A percentile compares a stretch with the other conserved stretches of the same genome.
phyloP scores from a whole-genome alignment of 1,140 invertebrate species.

The Hypothenemus hampei region DNA sequence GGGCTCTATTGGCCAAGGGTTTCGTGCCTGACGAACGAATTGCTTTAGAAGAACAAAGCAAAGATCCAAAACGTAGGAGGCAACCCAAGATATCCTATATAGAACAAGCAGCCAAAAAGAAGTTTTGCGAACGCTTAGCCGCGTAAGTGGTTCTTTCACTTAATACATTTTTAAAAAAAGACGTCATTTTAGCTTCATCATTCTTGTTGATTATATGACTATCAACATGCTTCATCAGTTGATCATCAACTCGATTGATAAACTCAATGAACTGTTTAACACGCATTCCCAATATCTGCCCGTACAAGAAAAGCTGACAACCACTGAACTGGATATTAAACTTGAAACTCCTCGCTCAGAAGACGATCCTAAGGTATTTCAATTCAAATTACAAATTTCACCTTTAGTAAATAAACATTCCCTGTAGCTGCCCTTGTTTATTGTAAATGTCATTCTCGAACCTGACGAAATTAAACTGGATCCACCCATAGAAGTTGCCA shows the following conservation, averaged over 20 bases:
- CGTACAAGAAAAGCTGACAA: constrained; percentile 37
- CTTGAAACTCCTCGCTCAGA: constrained; percentile 31
- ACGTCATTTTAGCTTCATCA: constrained; percentile 61
- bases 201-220: constrained; percentile 67
- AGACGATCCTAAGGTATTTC: constrained; percentile 31
- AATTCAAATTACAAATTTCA: not conserved
- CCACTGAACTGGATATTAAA: constrained; percentile 13
- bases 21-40: constrained; percentile 48
- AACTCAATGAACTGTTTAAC: constrained; percentile 55
- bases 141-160: constrained; percentile 49
- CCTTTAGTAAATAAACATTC: constrained; percentile 29
- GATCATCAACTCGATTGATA: constrained; percentile 59
- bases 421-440: constrained; percentile 52
- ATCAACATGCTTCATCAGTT: constrained; percentile 63
- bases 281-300: constrained; percentile 57
- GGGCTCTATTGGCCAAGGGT: constrained; percentile 65
- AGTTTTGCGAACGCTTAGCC: constrained; percentile 65
- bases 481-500: constrained; percentile 53
- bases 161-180: not conserved
- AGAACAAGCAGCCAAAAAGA: constrained; percentile 73
- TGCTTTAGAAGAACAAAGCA: constrained; percentile 23
- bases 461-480: constrained; percentile 49
- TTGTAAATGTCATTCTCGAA: constrained; percentile 51
- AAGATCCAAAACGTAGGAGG: constrained; percentile 22
- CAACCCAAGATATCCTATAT: constrained; percentile 70